Base-by-base conservation (phyloP, 1,140 invertebrate species). In the Lepidurus arcticus region DNA sequence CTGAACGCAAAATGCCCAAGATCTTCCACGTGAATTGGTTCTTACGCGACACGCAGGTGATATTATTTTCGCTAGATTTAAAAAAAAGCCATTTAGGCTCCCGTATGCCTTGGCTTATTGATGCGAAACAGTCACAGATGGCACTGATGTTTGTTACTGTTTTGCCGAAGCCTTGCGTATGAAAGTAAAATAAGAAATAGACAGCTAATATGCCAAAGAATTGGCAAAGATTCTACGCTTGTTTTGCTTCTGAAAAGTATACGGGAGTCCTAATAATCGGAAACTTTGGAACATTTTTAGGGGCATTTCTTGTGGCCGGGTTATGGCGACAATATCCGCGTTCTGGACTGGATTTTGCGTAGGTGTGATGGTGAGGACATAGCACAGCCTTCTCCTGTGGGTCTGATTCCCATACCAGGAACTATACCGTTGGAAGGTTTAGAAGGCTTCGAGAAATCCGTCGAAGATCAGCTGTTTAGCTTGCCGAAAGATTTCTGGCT, bases 401-500 rank as follows among this genome's bases (percentile, higher is more conserved):
- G 95, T 5, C 87, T 88, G 73, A 83, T 96, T 43, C 95, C 95
- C 0, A 88, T 86, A 78, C 4, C 86, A 3, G 88, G 87, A 1
- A 87, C 91, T 0, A 84, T 98, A 0, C 91, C 94, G 83, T 83
- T 93, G 6, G 84, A 90, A 1, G 92, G 92, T 83, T 83, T 93
- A 7, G 84, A 90, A 1, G 92, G 92, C 74, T 86, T 98, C 5
- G 86, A 88, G 11, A 85, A 90, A 16, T 81, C 88, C 7, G 86
- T 96, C 83, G 86, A 92, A 84, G 85, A 95, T 1, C 89, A 94
- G 82, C 85, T 99, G 1, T 98, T 99, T 85, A 88, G 88, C 80
- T 84, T 99, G 53, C 93, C 95, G 0, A 93, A 92, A 83, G 90
- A 94, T 2, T 99, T 99, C 86, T 99, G 97, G 97, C 83, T 89